A percentile compares a stretch with the other conserved stretches of the same genome.
phyloP scores from a whole-genome alignment of 2,888 invertebrate species.

The Papilio protenor region DNA sequence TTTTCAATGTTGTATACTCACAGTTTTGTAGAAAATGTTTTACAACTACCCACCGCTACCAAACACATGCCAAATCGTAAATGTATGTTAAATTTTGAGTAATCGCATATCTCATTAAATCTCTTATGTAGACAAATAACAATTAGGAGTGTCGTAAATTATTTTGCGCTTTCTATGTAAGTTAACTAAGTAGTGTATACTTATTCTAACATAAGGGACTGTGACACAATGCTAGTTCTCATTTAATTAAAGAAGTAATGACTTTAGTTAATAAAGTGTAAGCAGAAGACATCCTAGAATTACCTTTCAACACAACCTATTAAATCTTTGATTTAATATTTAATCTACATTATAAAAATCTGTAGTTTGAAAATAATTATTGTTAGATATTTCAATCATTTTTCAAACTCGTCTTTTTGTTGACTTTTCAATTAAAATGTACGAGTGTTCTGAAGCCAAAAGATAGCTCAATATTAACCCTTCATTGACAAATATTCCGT shows the following conservation, averaged over 20 bases:
- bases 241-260: not conserved
- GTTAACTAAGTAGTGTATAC: slow-evolving; percentile 10
- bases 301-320: not conserved
- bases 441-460: not conserved
- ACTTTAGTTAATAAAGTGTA: not conserved
- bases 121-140: not conserved
- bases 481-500: not conserved
- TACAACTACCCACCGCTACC: slow-evolving; percentile 33
- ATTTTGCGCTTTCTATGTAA: slow-evolving; percentile 15
- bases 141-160: slow-evolving; percentile 14
- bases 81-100: slow-evolving; percentile 45
- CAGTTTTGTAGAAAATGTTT: slow-evolving; percentile 12
- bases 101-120: slow-evolving; percentile 13
- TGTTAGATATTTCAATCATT: not conserved
- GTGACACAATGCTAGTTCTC: not conserved
- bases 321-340: not conserved
- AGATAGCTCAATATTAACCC: slow-evolving; percentile 1
- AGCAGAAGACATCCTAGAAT: not conserved
- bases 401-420: not conserved
- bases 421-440: not conserved
- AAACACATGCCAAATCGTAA: slow-evolving; percentile 40
- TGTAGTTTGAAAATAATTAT: not conserved
- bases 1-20: slow-evolving; percentile 12
- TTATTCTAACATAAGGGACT: not conserved
- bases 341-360: not conserved